Evolutionary conservation across 2,797 vertebrate species (phyloP).

Genomic region (Dicrostonyx torquatus): DNA sequence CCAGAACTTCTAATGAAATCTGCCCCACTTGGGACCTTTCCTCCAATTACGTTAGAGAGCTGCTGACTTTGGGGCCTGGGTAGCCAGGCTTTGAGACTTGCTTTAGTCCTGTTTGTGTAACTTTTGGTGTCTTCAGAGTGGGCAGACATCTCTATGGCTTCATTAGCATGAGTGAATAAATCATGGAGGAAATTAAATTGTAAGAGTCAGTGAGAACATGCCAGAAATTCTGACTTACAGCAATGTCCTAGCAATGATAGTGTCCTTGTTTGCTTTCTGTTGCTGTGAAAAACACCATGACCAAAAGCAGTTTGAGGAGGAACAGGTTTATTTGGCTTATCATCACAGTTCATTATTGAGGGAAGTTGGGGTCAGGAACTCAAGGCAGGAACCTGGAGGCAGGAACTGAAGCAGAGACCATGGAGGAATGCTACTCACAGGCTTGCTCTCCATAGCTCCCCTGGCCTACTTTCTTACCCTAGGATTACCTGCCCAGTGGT

Average conservation of each 20-base stretch:
- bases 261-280: neutral
- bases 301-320: neutral
- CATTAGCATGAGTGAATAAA: neutral
- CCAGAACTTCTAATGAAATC: neutral
- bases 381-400: neutral
- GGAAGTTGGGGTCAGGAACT: neutral
- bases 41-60: neutral
- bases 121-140: neutral
- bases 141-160: neutral
- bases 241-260: neutral
- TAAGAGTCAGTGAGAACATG: neutral
- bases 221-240: neutral
- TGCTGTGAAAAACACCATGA: neutral
- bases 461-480: neutral
- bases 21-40: neutral
- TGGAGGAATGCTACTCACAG: neutral
- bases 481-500: neutral
- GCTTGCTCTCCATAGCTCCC: neutral
- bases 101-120: neutral
- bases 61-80: neutral
- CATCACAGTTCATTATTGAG: neutral
- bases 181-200: neutral
- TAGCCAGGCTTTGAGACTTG: neutral
- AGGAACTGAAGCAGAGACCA: neutral
- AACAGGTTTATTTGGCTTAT: neutral